These are phyloP conservation scores for Erethizon dorsatum DNA, from an alignment of 2,797 vertebrate species.

Conservation along the genomic window DNA sequence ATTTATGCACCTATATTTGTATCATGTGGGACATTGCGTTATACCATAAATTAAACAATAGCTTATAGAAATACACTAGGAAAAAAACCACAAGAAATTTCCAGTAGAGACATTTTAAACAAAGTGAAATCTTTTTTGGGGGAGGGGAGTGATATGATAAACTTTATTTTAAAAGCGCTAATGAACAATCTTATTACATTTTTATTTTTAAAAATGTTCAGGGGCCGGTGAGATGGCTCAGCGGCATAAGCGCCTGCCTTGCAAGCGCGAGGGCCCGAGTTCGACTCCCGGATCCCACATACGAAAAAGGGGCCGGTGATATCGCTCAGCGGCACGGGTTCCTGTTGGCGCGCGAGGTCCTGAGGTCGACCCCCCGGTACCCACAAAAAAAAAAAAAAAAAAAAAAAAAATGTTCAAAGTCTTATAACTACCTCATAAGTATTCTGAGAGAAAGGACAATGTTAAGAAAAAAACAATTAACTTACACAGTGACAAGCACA, in stretches of 20 bases:
- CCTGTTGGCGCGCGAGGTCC: too few species aligned
- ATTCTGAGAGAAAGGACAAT: background rate
- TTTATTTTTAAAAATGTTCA: constrained; percentile 15
- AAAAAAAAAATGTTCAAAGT: constrained; percentile 4
- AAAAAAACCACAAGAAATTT: background rate
- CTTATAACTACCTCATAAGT: background rate
- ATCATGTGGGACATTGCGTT: background rate
- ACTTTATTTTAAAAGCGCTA: background rate
- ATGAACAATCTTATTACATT: background rate
- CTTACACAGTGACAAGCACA: background rate
- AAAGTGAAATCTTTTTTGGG: background rate
- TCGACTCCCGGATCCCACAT: too few species aligned
- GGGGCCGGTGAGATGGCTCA: too few species aligned
- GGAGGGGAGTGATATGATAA: background rate
- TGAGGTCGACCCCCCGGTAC: too few species aligned
- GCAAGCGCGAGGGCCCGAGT: too few species aligned
- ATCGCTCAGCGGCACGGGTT: too few species aligned
- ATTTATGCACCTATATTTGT: background rate
- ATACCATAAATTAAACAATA: background rate
- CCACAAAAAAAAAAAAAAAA: too few species aligned
- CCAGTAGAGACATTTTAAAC: background rate
- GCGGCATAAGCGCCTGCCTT: too few species aligned
- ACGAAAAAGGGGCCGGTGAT: too few species aligned
- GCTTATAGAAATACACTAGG: background rate
- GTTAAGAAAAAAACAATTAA: background rate